These are phyloP conservation scores for Rynchops niger DNA, from an alignment of 2,113 vertebrate genomes.

Conservation along the genomic window DNA sequence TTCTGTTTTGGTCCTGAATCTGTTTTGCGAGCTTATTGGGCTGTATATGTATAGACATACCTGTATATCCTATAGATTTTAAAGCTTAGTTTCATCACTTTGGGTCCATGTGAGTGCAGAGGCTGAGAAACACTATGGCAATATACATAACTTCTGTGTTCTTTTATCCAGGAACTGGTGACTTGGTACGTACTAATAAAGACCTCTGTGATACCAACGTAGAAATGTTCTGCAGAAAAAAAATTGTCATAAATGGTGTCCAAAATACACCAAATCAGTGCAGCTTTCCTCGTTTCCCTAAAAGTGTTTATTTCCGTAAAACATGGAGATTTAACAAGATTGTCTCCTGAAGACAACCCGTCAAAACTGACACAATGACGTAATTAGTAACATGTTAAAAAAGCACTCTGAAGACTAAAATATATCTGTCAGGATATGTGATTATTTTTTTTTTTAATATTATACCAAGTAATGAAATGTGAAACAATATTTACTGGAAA, in stretches of 20 bases:
- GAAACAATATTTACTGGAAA: constrained; percentile 19
- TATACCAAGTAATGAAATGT: not conserved
- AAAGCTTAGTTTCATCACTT: not conserved
- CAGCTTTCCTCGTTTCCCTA: not conserved
- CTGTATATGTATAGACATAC: not conserved
- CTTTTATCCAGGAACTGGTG: not conserved
- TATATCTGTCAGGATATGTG: not conserved
- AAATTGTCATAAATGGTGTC: not conserved
- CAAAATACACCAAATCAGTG: not conserved
- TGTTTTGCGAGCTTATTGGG: not conserved
- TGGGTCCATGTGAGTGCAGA: not conserved
- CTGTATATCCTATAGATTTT: not conserved
- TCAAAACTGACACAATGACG: not conserved
- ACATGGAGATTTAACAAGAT: not conserved
- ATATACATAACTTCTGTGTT: not conserved
- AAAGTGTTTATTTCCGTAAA: not conserved
- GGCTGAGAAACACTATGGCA: not conserved
- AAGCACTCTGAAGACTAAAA: not conserved
- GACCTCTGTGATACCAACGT: not conserved
- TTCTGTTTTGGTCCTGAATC: constrained; percentile 10
- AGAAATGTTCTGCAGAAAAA: not conserved
- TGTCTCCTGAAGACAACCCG: not conserved
- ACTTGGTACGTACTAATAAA: not conserved
- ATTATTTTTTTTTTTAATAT: not conserved
- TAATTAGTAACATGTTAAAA: not conserved